Base-by-base conservation (phyloP, 1,140 invertebrate species). In the Trichogramma pretiosum region DNA sequence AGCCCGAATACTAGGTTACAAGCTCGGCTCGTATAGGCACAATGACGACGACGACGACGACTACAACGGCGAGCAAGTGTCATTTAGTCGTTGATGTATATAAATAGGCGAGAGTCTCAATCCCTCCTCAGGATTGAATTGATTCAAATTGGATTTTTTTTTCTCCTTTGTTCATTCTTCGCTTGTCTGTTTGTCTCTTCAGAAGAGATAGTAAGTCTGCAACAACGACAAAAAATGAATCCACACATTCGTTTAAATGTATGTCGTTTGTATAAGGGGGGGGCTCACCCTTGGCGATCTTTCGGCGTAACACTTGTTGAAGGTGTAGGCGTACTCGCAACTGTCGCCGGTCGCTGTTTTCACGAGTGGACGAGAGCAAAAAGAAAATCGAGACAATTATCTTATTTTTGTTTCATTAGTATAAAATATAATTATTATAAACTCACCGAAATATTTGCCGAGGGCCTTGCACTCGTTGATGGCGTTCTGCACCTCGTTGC, bases 401-500 rank as follows among this genome's bases (percentile, higher is more conserved):
- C n/a, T n/a, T n/a, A n/a, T n/a, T n/a, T n/a, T n/a, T n/a, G n/a
- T n/a, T n/a, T n/a, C n/a, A n/a, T n/a, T n/a, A n/a, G n/a, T n/a
- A n/a, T n/a, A n/a, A n/a, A 52, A 33, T 26, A 52, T 24, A 19
- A 39, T 21, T 39, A 33, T 7, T 14, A 57, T 63, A n/a, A n/a
- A n/a, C n/a, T n/a, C n/a, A 63, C 62, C 63, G 24, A 60, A 58
- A 50, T 63, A 60, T 60, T 64, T 63, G 62, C 64, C 62, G 26
- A 66, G 46, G 47, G 53, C 52, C 54, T 66, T 65, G 64, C 65
- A 67, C 24, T 63, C 55, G 41, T 41, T 53, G 43, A 65, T 58
- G 13, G 62, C 62, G 43, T 55, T 62, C 28, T 59, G 55, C 4
- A 66, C 65, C 36, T 66, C 65, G 1, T 38, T 50, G 19, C 65